Conservation (phyloP, 2,888 invertebrate genomes). For the Noctua comes region DNA sequence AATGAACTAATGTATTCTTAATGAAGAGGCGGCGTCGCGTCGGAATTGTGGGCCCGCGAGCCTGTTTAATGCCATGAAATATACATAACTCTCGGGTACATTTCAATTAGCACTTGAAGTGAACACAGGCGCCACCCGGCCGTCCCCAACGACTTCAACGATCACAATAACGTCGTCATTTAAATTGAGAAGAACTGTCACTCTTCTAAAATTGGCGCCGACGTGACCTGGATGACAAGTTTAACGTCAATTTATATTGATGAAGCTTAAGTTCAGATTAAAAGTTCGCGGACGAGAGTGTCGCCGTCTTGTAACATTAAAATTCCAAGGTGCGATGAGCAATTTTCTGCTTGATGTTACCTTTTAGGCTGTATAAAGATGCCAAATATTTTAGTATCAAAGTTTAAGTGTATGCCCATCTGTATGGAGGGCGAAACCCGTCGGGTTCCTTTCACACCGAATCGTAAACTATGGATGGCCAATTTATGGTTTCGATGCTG, state of each 20-base stretch:
- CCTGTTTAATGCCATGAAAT: conserved; percentile 78
- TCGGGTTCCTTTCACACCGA: conserved; percentile 82
- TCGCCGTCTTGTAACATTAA: conserved; percentile 44
- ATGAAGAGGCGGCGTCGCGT: conserved; percentile 72
- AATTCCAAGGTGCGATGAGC: conserved; percentile 38
- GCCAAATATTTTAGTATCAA: conserved; percentile 60
- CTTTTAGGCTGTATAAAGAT: conserved; percentile 50
- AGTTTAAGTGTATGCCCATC: conserved; percentile 73
- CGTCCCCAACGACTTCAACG: conserved; percentile 52
- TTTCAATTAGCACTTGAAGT: conserved; percentile 77
- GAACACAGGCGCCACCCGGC: conserved; percentile 64
- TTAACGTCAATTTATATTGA: conserved; percentile 61
- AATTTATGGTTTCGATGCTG: conserved; percentile 86
- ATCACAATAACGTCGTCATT: conserved; percentile 57
- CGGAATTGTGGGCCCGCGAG: conserved; percentile 67
- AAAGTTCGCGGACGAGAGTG: conserved; percentile 43
- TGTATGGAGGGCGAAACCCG: conserved; percentile 72
- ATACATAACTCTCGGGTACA: conserved; percentile 75
- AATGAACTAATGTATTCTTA: conserved; percentile 79
- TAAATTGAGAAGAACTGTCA: conserved; percentile 68
- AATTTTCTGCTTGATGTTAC: conserved; percentile 32
- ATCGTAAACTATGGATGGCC: conserved; percentile 88
- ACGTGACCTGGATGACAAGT: conserved; percentile 64
- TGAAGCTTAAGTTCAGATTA: conserved; percentile 59
- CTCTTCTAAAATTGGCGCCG: conserved; percentile 63